Evolutionary conservation across 2,797 vertebrate genomes (phyloP), one percentile per base, ranked within the genome.

Genomic region (Tinamus major): DNA sequence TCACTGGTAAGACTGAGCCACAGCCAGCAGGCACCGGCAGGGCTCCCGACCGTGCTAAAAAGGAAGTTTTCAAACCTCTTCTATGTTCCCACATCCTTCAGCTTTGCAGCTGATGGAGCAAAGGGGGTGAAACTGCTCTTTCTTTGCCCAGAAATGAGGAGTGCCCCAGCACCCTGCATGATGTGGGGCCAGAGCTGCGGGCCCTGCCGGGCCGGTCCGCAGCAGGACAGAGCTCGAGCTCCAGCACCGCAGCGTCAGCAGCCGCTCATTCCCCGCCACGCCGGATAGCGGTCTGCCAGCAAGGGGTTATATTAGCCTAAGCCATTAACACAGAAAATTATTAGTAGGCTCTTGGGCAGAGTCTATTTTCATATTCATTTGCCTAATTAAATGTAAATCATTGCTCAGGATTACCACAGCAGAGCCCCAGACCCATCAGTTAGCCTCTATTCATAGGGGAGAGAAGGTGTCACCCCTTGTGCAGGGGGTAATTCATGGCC

Each of bases 341-440:
- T 79, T 86, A 86, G 80, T 41, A 88, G 79, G 68, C 93, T 96
- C 91, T 79, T 91, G 92, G 92, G 85, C 85, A 93, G 90, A 91
- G 89, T 93, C 53, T 90, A 41, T 94, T 94, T 96, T 94, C 83
- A 93, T 91, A 94, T 78, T 90, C 41, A 87, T 95, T 92, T 89
- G 53, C n/a, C 39, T 93, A 89, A 95, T 94, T 94, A 90, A 92
- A 82, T 83, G 69, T 80, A 91, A 85, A 82, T 91, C 49, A 24
- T 65, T 83, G 51, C 79, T 91, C 5, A 0, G 61, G 24, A 76
- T 95, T 87, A 37, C 21, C 53, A 64, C 1, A 0, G 49, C 87
- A 39, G 33, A 56, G 82, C 35, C 33, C 70, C 61, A 70, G 42
- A 55, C 46, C 87, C 61, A 17, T 79, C 35, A 91, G 37, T 33